Evolutionary conservation across 2,113 vertebrate genomes (phyloP).

Genomic region (Pachycephala philippinensis): DNA sequence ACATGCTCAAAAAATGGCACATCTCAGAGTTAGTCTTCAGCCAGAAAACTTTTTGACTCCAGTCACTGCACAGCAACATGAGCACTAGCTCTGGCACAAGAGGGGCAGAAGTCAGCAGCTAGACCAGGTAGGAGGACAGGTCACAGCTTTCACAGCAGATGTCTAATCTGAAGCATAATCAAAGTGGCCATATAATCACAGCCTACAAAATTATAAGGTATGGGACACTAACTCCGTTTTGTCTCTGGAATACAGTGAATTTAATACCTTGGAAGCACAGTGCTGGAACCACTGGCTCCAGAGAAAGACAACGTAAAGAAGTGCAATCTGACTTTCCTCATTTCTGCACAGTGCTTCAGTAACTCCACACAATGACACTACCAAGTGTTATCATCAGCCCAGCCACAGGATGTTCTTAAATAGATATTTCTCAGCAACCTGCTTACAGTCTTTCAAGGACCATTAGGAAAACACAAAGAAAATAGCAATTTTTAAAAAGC

Average conservation of each 20-base stretch:
- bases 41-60: not conserved
- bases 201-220: not conserved
- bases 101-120: not conserved
- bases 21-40: not conserved
- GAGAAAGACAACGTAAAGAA: not conserved
- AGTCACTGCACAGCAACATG: not conserved
- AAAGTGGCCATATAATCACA: not conserved
- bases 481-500: not conserved
- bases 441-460: not conserved
- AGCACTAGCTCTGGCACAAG: not conserved
- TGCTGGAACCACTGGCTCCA: not conserved
- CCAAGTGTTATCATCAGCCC: not conserved
- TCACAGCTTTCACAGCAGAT: not conserved
- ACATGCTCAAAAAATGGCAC: not conserved
- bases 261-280: not conserved
- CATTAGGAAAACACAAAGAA: constrained; percentile 5
- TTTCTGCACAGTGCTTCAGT: not conserved
- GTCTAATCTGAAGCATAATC: not conserved
- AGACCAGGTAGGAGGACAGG: not conserved
- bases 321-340: not conserved
- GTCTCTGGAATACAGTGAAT: not conserved
- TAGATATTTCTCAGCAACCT: not conserved
- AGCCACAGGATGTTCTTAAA: not conserved
- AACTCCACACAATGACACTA: not conserved
- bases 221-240: not conserved